These are phyloP conservation scores for Psephotus haematonotus DNA, from an alignment of 2,113 vertebrate species.

Conservation along the genomic window DNA sequence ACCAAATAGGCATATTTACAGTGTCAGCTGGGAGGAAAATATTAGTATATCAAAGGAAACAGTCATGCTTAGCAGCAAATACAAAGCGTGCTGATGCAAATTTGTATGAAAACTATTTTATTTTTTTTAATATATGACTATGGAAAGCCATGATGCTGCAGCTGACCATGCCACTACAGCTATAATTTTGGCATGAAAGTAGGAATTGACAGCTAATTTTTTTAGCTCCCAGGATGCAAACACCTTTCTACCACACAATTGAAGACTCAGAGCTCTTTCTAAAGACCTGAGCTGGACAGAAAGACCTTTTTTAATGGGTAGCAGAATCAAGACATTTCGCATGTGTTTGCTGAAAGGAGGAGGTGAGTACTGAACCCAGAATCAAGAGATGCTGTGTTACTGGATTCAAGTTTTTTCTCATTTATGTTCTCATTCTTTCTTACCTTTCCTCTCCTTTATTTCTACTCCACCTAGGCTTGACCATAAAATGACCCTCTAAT, in stretches of 20 bases:
- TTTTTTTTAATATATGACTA: not conserved
- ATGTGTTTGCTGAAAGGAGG: not conserved
- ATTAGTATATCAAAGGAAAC: not conserved
- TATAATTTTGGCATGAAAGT: not conserved
- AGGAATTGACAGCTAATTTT: not conserved
- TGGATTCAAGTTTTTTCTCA: not conserved
- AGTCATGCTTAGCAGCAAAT: not conserved
- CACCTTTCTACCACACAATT: not conserved
- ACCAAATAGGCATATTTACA: not conserved
- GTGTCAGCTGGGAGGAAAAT: not conserved
- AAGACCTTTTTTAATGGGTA: not conserved
- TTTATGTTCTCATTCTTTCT: not conserved
- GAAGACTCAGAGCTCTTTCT: not conserved
- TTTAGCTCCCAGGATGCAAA: not conserved
- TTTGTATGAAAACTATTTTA: not conserved
- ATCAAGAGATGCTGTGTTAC: not conserved
- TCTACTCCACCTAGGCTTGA: not conserved
- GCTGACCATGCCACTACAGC: not conserved
- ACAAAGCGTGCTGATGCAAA: not conserved
- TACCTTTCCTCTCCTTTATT: not conserved
- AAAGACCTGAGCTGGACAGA: not conserved
- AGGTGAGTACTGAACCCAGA: not conserved
- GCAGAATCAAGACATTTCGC: not conserved
- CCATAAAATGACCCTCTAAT: not conserved
- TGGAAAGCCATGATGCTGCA: not conserved